Evolutionary conservation across 2,113 vertebrate species (phyloP), one percentile per base, ranked within the genome.

Genomic region (Okapia johnstoni): DNA sequence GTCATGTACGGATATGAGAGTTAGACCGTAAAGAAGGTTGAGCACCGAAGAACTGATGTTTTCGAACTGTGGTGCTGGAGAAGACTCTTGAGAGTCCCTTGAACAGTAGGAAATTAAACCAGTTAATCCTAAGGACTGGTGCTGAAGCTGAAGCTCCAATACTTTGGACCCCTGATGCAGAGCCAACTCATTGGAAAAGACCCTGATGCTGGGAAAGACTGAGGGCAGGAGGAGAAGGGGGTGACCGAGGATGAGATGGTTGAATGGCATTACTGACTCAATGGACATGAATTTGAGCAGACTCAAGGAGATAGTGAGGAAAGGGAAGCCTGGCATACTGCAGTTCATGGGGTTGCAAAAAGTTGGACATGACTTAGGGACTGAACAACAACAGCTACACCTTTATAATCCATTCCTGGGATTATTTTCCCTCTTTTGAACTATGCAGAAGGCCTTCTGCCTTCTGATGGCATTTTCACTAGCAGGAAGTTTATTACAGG

Each of bases 1-100:
- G 70, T 43, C 40, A 7, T 0, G 6, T 43, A 76, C 0, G 0
- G 40, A 76, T 76, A 11, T 43, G 36, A 43, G 3, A 43, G 12
- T 26, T 76, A 26, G 40, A 76, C 40, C 0, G 3, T 76, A 43
- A 43, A 43, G 40, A 76, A 76, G 23, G 70, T 14, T 43, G 70
- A 43, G 23, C 40, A 76, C 1, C 0, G 2, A 76, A 43, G 40
- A 76, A 43, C 23, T 43, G 40, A 26, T 76, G 36, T 23, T 76
- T 43, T 43, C 14, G 3, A 43, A 76, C 70, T 76, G 21, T 76
- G 40, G 70, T 15, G 40, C 40, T 76, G 23, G 23, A 76, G 36
- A 76, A 43, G 23, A 76, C 70, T 43, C 70, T 26, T 76, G 23
- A 40, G 40, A 76, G 70, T 76, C 36, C 70, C 40, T 43, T 43